Evolutionary conservation across 2,797 vertebrate genomes (phyloP).

Genomic region (Sebastes nivosus): DNA sequence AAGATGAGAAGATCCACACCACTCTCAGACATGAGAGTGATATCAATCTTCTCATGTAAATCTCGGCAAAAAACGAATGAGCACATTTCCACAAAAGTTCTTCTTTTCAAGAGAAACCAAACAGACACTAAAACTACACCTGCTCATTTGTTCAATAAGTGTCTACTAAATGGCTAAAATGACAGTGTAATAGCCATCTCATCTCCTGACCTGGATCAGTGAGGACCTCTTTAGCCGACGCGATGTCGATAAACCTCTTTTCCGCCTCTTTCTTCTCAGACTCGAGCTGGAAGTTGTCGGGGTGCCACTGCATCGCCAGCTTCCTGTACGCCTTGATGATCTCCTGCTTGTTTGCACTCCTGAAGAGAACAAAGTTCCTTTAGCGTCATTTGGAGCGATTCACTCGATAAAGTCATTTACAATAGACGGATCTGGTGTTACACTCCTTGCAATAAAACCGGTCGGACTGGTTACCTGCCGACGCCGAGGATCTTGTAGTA

Average conservation of each 20-base stretch:
- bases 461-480: conserved; percentile 72
- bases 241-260: conserved; percentile 89
- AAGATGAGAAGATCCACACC: no score
- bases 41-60: not conserved
- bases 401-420: not conserved
- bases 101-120: not conserved
- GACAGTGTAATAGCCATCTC: rapidly evolving
- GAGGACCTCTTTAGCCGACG: conserved; percentile 88
- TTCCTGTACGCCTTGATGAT: conserved; percentile 90
- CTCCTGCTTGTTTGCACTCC: conserved; percentile 88
- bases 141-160: not conserved
- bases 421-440: not conserved
- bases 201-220: conserved; percentile 84
- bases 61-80: not conserved
- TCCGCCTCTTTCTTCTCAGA: conserved; percentile 87
- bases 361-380: conserved; percentile 25
- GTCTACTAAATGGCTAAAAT: not conserved
- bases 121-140: not conserved
- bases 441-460: not conserved
- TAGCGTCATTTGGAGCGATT: not conserved
- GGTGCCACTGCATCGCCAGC: conserved; percentile 90
- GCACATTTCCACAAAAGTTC: not conserved
- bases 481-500: conserved; percentile 90
- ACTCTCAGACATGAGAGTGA: not conserved
- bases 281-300: conserved; percentile 89